phyloP scores from a whole-genome alignment of 92 coral and sea anemone genomes.

The Anthopleura xanthogrammica region DNA sequence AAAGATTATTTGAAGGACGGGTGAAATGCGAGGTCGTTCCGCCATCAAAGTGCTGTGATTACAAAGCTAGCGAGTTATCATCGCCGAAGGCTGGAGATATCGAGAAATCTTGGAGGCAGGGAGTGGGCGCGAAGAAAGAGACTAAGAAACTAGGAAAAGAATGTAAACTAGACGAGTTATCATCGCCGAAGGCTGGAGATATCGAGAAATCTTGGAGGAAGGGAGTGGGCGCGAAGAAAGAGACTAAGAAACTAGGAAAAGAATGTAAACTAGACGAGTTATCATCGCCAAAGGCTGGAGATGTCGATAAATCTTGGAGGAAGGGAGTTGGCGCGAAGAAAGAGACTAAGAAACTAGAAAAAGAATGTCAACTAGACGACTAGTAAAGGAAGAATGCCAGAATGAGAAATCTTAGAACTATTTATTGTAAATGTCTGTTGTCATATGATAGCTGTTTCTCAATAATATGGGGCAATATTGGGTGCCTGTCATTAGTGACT shows the following conservation, averaged over 20 bases:
- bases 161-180: not conserved
- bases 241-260: slow-evolving; percentile 16
- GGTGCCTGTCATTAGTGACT: too few species aligned
- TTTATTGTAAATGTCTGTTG: not conserved
- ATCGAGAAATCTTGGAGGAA: not conserved
- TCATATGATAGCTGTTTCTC: too few species aligned
- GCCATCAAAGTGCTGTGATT: slow-evolving; percentile 17
- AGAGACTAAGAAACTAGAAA: slow-evolving; percentile 14
- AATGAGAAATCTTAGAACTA: too few species aligned
- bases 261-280: not conserved
- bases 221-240: not conserved
- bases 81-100: not conserved
- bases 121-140: slow-evolving; percentile 4
- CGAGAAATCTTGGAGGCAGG: slow-evolving; percentile 7
- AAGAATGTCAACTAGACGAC: not conserved
- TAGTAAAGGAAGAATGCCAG: too few species aligned
- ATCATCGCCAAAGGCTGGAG: not conserved
- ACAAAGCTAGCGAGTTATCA: not conserved
- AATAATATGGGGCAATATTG: too few species aligned
- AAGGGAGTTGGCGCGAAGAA: slow-evolving; percentile 3
- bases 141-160: slow-evolving; percentile 17
- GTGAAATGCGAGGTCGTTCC: slow-evolving; percentile 37
- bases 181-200: not conserved
- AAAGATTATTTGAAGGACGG: slow-evolving; percentile 7
- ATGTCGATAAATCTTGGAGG: not conserved